Percentiles rank a stretch among this genome's conserved stretches.
These are phyloP conservation scores for Poecilia velifera DNA, from an alignment of 2,797 vertebrate species.

Conservation along the genomic window DNA sequence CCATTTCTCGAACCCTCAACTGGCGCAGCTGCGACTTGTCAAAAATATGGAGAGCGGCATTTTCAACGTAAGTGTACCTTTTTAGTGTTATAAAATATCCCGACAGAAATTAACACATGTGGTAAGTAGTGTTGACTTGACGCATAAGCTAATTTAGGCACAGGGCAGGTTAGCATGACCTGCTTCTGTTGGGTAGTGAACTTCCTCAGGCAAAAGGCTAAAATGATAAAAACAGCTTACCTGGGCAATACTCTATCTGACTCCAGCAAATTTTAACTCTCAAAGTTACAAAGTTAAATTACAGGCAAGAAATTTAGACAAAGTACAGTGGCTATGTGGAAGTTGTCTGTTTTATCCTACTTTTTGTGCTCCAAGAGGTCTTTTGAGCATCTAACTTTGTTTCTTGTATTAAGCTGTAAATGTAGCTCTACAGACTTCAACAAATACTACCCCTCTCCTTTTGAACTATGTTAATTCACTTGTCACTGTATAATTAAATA, in stretches of 20 bases:
- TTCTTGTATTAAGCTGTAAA: not conserved
- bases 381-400: not conserved
- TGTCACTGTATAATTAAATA: not conserved
- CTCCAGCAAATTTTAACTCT: not conserved
- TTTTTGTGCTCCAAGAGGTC: not conserved
- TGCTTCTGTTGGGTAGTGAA: not conserved
- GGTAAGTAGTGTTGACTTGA: not conserved
- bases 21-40: not conserved
- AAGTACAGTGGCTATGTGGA: not conserved
- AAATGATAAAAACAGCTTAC: not conserved
- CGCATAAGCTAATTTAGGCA: not conserved
- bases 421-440: not conserved
- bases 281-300: not conserved
- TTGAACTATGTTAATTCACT: not conserved
- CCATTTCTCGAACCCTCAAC: not conserved
- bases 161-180: not conserved
- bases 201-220: not conserved
- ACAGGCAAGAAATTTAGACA: not conserved
- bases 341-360: not conserved
- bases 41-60: not conserved
- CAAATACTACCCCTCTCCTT: not conserved
- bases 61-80: not conserved
- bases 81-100: not conserved
- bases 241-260: not conserved
- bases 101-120: not conserved